Evolutionary conservation across 2,113 vertebrate genomes (phyloP).

Genomic region (Sylvilagus bachmani): DNA sequence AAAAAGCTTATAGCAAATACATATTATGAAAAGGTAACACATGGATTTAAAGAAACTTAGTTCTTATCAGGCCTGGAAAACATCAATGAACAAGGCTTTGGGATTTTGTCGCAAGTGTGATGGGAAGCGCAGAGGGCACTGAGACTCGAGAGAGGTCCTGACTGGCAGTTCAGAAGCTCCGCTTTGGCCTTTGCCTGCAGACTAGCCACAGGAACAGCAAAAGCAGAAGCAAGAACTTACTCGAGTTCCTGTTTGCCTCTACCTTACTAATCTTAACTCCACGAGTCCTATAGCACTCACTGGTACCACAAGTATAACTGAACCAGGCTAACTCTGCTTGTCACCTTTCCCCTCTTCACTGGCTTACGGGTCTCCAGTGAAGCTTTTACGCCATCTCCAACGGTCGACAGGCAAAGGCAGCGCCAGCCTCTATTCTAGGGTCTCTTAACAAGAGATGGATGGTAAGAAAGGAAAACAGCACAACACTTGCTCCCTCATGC

Average conservation of each 20-base stretch:
- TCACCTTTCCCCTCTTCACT: neutral
- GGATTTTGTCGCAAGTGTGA: neutral
- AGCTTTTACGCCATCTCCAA: neutral
- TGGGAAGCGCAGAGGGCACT: neutral
- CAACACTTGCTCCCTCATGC: neutral
- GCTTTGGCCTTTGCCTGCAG: neutral
- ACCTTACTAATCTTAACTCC: neutral
- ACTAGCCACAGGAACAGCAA: neutral
- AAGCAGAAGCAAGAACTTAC: neutral
- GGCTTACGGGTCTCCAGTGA: neutral
- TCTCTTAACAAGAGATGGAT: neutral
- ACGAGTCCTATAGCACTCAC: neutral
- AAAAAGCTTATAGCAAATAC: neutral
- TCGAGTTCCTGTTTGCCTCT: neutral
- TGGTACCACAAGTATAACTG: neutral
- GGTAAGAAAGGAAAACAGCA: neutral
- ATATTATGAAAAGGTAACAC: neutral
- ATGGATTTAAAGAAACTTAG: neutral
- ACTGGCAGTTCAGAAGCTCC: conserved; percentile 1
- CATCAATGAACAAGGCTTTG: neutral
- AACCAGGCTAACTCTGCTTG: neutral
- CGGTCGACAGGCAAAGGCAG: neutral
- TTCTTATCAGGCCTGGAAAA: neutral
- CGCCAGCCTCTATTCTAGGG: neutral
- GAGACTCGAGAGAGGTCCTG: neutral